These are phyloP conservation scores for Eidolon helvum DNA, from an alignment of 2,113 vertebrate species.

Conservation along the genomic window DNA sequence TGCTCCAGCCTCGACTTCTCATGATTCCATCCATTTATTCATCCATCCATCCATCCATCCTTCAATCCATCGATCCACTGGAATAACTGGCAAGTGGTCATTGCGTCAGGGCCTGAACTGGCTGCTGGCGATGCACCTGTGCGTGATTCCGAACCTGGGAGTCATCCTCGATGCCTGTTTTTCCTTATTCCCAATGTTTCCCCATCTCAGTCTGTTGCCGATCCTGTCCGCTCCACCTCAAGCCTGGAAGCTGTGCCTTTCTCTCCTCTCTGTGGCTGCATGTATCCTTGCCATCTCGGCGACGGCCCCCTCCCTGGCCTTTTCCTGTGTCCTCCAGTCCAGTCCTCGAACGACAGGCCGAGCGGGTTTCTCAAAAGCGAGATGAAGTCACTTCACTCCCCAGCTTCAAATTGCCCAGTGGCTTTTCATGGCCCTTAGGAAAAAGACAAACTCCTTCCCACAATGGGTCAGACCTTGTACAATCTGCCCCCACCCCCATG, in stretches of 20 bases:
- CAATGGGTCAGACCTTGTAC: neutral
- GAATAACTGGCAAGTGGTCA: neutral
- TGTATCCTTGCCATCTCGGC: neutral
- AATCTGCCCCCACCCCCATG: neutral
- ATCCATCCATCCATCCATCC: neutral
- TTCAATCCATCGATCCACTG: neutral
- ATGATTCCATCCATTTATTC: neutral
- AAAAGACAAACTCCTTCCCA: neutral
- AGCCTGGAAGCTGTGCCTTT: neutral
- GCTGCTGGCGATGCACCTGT: too few species aligned
- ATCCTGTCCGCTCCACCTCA: neutral
- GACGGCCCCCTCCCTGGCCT: accelerated
- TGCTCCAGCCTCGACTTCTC: neutral
- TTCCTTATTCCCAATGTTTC: neutral
- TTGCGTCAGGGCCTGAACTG: neutral
- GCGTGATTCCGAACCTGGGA: too few species aligned
- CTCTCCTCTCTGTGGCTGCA: neutral
- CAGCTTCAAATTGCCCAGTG: neutral
- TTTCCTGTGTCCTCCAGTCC: neutral
- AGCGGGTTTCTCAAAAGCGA: neutral
- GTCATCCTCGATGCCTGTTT: neutral
- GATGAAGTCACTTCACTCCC: neutral
- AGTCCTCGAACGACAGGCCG: neutral
- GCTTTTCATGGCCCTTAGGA: neutral
- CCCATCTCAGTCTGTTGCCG: accelerated